These are phyloP conservation scores for Diuraphis noxia DNA, from an alignment of 1,140 invertebrate species.

Conservation along the genomic window DNA sequence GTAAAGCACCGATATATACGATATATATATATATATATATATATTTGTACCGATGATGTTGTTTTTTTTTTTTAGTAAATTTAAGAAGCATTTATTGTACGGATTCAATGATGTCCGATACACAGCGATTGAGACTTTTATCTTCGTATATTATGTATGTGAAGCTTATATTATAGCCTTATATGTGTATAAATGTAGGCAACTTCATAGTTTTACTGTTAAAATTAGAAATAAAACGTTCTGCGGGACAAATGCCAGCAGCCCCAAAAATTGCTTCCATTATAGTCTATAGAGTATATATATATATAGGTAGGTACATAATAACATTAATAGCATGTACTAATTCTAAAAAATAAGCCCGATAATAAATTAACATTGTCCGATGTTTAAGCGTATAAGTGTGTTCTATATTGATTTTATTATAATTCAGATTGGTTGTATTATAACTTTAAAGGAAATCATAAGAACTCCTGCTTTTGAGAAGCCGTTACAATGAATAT, in stretches of 20 bases:
- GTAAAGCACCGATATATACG: too few species aligned
- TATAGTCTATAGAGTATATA: background rate
- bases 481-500: too few species aligned
- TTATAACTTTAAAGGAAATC: too few species aligned
- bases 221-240: slow-evolving; percentile 1
- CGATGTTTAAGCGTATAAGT: too few species aligned
- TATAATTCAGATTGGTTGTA: too few species aligned
- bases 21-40: too few species aligned
- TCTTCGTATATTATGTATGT: background rate
- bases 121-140: background rate
- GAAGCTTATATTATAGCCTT: background rate
- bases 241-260: background rate
- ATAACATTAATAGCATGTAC: background rate
- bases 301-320: too few species aligned
- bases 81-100: background rate
- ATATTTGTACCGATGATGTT: background rate
- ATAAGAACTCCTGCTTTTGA: too few species aligned
- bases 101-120: background rate
- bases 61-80: background rate
- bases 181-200: background rate
- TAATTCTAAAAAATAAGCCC: background rate
- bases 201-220: background rate
- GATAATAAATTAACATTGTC: background rate
- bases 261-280: background rate
- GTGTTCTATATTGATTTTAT: too few species aligned